Percentiles rank a stretch among this genome's conserved stretches.
phyloP scores from a whole-genome alignment of 2,113 vertebrate species.

The Hassar affinis region DNA sequence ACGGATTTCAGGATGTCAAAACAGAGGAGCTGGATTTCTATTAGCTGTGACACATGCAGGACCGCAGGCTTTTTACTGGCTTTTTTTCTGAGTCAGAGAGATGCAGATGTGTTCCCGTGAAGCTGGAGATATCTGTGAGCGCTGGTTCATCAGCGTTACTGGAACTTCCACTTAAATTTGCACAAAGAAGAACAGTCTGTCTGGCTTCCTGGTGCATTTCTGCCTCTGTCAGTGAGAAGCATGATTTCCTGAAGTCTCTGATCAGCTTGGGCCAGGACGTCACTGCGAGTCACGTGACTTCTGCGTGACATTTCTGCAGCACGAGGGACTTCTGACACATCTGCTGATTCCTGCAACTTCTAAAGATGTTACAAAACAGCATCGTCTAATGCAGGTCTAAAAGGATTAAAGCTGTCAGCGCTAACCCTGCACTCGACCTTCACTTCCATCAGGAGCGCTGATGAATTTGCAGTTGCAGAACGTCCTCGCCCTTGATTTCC shows the following conservation, averaged over 20 bases:
- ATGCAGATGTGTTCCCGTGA: neutral
- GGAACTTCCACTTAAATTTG: neutral
- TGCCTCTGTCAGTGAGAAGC: neutral
- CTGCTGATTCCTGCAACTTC: neutral
- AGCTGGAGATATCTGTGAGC: neutral
- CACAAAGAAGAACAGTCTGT: neutral
- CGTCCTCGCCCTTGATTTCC: neutral
- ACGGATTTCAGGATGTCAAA: conserved; percentile 4
- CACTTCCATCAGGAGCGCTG: neutral
- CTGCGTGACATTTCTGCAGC: neutral
- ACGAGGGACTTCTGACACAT: neutral
- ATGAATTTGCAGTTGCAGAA: neutral
- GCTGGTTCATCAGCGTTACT: neutral
- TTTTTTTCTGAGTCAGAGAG: neutral
- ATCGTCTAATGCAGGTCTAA: neutral
- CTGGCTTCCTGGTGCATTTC: neutral
- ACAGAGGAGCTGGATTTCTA: neutral
- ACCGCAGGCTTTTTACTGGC: neutral
- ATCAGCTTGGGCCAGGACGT: neutral
- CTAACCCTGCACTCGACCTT: neutral
- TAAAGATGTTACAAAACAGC: neutral
- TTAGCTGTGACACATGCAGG: conserved; percentile 20
- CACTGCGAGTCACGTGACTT: neutral
- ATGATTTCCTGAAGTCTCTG: neutral
- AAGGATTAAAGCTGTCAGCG: neutral